Evolutionary conservation across 2,888 invertebrate genomes (phyloP).

Genomic region (Phaedon cochleariae): DNA sequence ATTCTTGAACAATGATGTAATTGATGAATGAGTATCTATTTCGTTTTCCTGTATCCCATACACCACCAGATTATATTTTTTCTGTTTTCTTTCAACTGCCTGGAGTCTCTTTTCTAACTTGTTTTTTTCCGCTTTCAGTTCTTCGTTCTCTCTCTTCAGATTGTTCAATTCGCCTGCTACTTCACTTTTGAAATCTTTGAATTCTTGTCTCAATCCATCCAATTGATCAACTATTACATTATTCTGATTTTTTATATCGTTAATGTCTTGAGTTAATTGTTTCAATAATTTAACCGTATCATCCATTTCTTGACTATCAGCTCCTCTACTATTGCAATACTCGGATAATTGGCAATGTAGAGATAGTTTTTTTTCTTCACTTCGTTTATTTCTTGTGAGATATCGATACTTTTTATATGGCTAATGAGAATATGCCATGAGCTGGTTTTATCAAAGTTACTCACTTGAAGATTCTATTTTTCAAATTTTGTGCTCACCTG

Average conservation of each 20-base stretch:
- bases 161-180: not conserved
- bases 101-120: too few relatives aligned
- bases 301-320: too few relatives aligned
- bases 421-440: not conserved
- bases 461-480: not conserved
- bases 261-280: not conserved
- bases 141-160: not conserved
- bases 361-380: not conserved
- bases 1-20: not conserved
- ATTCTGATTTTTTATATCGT: not conserved
- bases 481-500: not conserved
- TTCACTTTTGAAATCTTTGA: not conserved
- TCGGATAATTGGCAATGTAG: not conserved
- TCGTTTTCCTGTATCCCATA: not conserved
- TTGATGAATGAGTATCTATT: not conserved
- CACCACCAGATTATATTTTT: too few relatives aligned
- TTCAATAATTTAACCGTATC: not conserved
- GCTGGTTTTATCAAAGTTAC: not conserved
- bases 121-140: too few relatives aligned
- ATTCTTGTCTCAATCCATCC: not conserved
- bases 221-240: not conserved
- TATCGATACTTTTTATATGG: not conserved
- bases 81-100: too few relatives aligned
- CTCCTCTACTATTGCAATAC: not conserved
- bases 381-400: not conserved